phyloP scores from a whole-genome alignment of 2,797 vertebrate genomes.

The Cryptoprocta ferox region DNA sequence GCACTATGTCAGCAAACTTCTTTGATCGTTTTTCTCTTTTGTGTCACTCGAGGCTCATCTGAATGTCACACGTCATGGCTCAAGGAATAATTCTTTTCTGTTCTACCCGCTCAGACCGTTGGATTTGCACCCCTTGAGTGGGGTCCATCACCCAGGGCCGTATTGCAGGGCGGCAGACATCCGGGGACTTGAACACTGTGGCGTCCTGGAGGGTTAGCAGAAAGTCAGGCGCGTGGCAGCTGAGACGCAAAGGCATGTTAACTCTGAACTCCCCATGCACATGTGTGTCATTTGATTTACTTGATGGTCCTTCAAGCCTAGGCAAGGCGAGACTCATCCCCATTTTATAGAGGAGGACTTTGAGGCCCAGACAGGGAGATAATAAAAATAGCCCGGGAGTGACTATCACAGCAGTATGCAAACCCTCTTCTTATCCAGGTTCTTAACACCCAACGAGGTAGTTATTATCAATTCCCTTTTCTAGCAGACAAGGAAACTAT shows the following conservation, averaged over 20 bases:
- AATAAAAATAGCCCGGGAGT: neutral
- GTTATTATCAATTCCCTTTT: neutral
- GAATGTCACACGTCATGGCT: neutral
- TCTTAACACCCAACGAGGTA: neutral
- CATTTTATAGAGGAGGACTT: neutral
- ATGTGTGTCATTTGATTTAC: neutral
- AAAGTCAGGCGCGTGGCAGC: accelerated
- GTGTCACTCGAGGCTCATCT: neutral
- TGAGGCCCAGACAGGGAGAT: neutral
- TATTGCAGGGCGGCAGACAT: neutral
- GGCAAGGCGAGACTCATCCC: neutral
- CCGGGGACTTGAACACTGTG: neutral
- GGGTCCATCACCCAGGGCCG: no score
- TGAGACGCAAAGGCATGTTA: accelerated
- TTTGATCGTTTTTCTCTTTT: neutral
- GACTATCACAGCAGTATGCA: neutral
- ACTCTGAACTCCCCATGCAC: accelerated
- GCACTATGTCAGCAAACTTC: neutral
- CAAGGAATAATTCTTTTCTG: neutral
- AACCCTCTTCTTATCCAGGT: neutral
- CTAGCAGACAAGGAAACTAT: neutral
- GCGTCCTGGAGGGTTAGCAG: neutral
- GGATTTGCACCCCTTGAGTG: neutral
- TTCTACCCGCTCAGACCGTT: neutral
- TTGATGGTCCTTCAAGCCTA: neutral